A percentile compares a stretch with the other conserved stretches of the same genome.
These are phyloP conservation scores for Mus spicilegus DNA, from an alignment of 2,113 vertebrate species.

Conservation along the genomic window DNA sequence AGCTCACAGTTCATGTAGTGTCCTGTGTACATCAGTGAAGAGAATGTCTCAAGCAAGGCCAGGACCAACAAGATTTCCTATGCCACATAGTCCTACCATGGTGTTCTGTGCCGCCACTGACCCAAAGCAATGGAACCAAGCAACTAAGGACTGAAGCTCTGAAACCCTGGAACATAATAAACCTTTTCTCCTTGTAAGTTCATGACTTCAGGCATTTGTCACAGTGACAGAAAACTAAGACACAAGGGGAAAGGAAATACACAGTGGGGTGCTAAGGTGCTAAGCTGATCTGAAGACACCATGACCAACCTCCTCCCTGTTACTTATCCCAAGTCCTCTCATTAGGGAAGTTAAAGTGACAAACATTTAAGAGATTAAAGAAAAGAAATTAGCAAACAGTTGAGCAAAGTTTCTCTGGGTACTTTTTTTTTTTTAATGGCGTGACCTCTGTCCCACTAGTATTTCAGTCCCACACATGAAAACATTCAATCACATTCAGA, in stretches of 20 bases:
- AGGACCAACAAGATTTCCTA: background rate
- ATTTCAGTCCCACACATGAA: background rate
- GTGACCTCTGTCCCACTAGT: too few species aligned
- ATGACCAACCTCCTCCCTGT: background rate
- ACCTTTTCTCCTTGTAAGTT: background rate
- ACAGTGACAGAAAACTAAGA: background rate
- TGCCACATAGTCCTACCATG: background rate
- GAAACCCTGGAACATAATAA: background rate
- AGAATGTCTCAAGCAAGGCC: background rate
- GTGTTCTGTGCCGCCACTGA: background rate
- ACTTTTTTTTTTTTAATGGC: background rate
- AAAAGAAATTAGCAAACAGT: background rate
- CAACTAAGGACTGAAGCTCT: background rate
- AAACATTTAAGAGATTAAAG: background rate
- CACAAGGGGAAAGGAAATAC: background rate
- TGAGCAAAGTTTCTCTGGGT: background rate
- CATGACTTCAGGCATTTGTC: background rate
- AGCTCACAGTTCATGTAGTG: background rate
- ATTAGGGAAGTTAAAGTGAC: background rate
- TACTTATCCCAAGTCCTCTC: background rate
- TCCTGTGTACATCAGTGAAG: background rate
- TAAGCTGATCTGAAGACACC: background rate
- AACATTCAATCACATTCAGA: background rate
- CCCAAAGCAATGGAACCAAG: background rate
- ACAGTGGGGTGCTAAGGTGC: background rate